A percentile compares a stretch with the other conserved stretches of the same genome.
phyloP scores from a whole-genome alignment of 2,888 invertebrate genomes.

The Hirtodrosophila cameraria region DNA sequence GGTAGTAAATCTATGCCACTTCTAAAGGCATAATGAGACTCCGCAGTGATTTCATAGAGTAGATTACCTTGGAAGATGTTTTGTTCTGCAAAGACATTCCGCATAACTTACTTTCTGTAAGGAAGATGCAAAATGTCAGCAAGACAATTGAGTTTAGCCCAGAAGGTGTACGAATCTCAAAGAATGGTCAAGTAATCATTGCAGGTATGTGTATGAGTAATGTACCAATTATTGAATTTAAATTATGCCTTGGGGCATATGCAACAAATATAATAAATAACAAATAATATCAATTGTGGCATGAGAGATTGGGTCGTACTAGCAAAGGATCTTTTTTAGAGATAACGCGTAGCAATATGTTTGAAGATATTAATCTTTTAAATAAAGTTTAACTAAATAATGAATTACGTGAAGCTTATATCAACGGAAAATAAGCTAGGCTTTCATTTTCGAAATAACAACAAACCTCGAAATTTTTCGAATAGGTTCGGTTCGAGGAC shows the following conservation, averaged over 20 bases:
- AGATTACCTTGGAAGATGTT: slow-evolving; percentile 7
- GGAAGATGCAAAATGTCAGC: slow-evolving; percentile 7
- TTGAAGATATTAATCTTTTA: not conserved
- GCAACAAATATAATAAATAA: too few relatives aligned
- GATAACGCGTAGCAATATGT: not conserved
- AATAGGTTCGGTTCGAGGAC: too few relatives aligned
- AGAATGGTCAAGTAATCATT: slow-evolving; percentile 10
- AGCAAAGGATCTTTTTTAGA: slow-evolving; percentile 1
- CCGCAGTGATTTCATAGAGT: not conserved
- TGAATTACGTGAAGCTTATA: not conserved
- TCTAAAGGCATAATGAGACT: slow-evolving; percentile 5
- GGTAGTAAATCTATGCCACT: not conserved
- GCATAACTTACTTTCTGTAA: slow-evolving; percentile 8
- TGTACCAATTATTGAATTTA: slow-evolving; percentile 14
- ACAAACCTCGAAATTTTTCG: too few relatives aligned
- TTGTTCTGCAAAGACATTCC: slow-evolving; percentile 12
- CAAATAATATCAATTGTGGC: not conserved
- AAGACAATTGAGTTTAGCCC: slow-evolving; percentile 11
- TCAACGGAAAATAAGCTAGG: not conserved
- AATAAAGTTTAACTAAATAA: too few relatives aligned
- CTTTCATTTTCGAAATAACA: too few relatives aligned
- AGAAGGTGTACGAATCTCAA: slow-evolving; percentile 1
- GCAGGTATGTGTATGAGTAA: slow-evolving; percentile 14
- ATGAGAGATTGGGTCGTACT: slow-evolving; percentile 5
- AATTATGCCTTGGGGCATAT: not conserved